A percentile compares a stretch with the other conserved stretches of the same genome.
Evolutionary conservation across 2,797 vertebrate species (phyloP).

Genomic region (Poeciliopsis infans): DNA sequence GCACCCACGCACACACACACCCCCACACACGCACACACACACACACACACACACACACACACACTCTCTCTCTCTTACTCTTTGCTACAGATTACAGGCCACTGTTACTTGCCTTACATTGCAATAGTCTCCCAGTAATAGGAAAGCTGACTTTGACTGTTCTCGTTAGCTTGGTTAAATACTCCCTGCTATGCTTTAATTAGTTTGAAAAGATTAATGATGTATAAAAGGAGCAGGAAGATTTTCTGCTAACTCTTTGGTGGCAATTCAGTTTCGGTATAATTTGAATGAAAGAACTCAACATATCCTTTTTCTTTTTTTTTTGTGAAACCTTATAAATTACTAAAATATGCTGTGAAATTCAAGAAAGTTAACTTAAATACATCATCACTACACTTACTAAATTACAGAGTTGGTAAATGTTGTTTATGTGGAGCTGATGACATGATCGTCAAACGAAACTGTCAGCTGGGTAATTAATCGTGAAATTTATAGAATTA

Average conservation of each 20-base stretch:
- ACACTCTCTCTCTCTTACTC: neutral
- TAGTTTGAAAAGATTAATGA: constrained; percentile 81
- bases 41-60: neutral
- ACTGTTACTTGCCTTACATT: constrained; percentile 39
- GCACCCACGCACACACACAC: neutral
- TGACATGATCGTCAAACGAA: neutral
- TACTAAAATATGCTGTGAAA: neutral
- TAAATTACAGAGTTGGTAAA: neutral
- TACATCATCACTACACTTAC: neutral
- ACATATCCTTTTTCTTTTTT: constrained; percentile 4
- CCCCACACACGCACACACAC: constrained; percentile 4
- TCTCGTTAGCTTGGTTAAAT: constrained; percentile 81
- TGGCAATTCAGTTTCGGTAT: constrained; percentile 24
- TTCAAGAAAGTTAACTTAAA: neutral
- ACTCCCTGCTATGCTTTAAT: constrained; percentile 79
- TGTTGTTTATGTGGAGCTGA: neutral
- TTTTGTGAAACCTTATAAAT: constrained; percentile 10
- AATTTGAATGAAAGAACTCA: constrained; percentile 21
- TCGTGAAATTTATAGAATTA: neutral
- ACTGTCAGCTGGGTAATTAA: neutral
- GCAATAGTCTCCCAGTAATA: constrained; percentile 47
- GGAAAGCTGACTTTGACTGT: constrained; percentile 55
- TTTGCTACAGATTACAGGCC: constrained; percentile 39
- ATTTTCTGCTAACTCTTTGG: constrained; percentile 68
- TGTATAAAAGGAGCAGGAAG: constrained; percentile 58